A percentile compares a stretch with the other conserved stretches of the same genome.
These are phyloP conservation scores for Cremastobaeus sp. DNA, from an alignment of 2,888 invertebrate species.

Conservation along the genomic window DNA sequence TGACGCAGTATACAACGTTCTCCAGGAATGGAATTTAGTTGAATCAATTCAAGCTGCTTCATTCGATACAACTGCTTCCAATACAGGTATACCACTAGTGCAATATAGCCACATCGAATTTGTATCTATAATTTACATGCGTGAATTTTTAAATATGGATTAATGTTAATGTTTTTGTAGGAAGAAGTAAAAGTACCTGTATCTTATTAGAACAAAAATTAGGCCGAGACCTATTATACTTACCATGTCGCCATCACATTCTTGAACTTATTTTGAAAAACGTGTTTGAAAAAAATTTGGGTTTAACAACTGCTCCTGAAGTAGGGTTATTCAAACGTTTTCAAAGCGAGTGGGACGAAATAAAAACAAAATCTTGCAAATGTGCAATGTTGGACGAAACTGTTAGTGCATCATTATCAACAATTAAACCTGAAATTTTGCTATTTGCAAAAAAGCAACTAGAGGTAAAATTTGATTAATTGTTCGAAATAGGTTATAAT, in stretches of 20 bases:
- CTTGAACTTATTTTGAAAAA: slow-evolving; percentile 21
- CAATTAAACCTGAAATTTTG: background rate
- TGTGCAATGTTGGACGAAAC: slow-evolving; percentile 8
- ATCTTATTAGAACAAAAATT: slow-evolving; percentile 30
- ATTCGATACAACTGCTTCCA: slow-evolving; percentile 22
- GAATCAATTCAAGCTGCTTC: slow-evolving; percentile 1
- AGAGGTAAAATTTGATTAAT: slow-evolving; percentile 6
- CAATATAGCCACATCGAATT: no score
- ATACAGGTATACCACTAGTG: no score
- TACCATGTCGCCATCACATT: slow-evolving; percentile 22
- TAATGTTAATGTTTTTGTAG: no score
- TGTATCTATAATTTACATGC: no score
- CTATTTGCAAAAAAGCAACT: slow-evolving; percentile 14
- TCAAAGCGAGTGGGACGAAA: slow-evolving; percentile 12
- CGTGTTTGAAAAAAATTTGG: slow-evolving; percentile 12
- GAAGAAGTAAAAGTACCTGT: no score
- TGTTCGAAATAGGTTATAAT: no score
- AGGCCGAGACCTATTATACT: slow-evolving; percentile 3
- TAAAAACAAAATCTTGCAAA: slow-evolving; percentile 8
- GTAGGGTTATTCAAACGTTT: slow-evolving; percentile 32
- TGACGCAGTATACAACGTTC: background rate
- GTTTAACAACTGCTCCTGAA: slow-evolving; percentile 19
- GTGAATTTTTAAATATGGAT: no score
- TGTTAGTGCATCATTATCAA: background rate
- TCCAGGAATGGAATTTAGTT: background rate